Base-by-base conservation (phyloP, 1,140 invertebrate genomes). In the Eurosta solidaginis region DNA sequence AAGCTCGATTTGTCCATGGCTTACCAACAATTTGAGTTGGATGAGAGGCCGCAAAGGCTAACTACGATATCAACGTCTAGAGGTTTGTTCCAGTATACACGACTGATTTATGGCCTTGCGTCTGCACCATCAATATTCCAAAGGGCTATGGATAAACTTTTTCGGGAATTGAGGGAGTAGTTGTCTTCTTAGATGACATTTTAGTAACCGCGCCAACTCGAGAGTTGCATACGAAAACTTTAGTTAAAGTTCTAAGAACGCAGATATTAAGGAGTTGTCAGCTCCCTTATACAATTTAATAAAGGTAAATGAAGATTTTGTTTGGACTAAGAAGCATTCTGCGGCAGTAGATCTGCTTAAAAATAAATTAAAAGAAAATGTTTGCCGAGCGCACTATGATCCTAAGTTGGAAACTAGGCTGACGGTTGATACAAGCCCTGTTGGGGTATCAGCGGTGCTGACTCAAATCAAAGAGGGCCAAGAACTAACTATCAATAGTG, bases 401-500 rank as follows among this genome's bases (percentile, higher is more conserved):
- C 54, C 74, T 5, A 27, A 75, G 17, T 73, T 77, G 47, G 47
- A 68, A 3, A 68, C 80, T n/a, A 78, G 45, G 33, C 33, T 82
- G 12, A 36, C 50, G 20, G 47, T 52, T 17, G 80, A 80, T 78
- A 79, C 6, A 73, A 12, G 12, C 74, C 40, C 68, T 36, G 25
- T 73, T 74, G 52, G 52, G 27, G 79, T 63, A 7, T 49, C 75
- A 7, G 79, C 74, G 9, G 54, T 76, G 17, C 44, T 80, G 25
- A 59, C 73, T 50, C 33, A 75, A 68, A 77, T 91, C n/a, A n/a
- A n/a, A n/a, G n/a, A n/a, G n/a, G 84, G 80, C 27, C 40, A 52
- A 0, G 87, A 88, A 79, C 78, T 79, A 79, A 89, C 89, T 3
- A 86, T 91, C 29, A 86, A 85, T 5, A 90, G 88, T 83, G 86